Percentiles rank a stretch among this genome's conserved stretches.
Conservation (phyloP, 2,113 vertebrate species). For the Redunca redunca region DNA sequence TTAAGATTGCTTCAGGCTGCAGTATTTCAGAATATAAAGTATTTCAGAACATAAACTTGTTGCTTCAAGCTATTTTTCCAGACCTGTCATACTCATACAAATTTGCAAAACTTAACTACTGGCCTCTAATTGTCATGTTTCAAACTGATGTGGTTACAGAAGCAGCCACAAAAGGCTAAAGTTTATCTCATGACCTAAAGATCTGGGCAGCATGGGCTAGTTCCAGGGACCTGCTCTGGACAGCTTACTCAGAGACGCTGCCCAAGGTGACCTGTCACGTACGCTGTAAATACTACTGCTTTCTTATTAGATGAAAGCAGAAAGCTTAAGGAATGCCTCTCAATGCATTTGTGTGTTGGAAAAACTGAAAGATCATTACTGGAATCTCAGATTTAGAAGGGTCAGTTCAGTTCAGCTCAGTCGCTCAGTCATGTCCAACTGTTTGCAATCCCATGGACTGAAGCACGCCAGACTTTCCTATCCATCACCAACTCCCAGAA, state of each 20-base stretch:
- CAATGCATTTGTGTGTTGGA: background rate
- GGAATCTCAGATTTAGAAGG: background rate
- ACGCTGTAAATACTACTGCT: background rate
- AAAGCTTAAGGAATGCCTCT: background rate
- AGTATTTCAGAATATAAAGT: background rate
- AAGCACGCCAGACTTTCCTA: background rate
- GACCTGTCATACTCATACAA: background rate
- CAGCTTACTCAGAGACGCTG: background rate
- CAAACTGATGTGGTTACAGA: conserved; percentile 5
- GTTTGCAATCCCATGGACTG: background rate
- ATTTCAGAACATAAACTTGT: conserved; percentile 23
- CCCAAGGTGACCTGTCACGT: background rate
- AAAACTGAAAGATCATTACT: background rate
- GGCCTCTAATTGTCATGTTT: background rate
- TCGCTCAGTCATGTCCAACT: background rate
- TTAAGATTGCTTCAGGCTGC: background rate
- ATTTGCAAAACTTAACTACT: background rate
- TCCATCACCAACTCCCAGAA: background rate
- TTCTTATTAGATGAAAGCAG: background rate
- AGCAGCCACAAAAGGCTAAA: background rate
- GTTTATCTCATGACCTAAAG: background rate
- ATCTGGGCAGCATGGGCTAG: background rate
- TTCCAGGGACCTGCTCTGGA: background rate
- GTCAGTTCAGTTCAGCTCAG: background rate
- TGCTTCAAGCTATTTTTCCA: conserved; percentile 19